Percentiles rank a stretch among this genome's conserved stretches.
These are phyloP conservation scores for Ormyrus pomaceus DNA, from an alignment of 2,888 invertebrate species.

Conservation along the genomic window DNA sequence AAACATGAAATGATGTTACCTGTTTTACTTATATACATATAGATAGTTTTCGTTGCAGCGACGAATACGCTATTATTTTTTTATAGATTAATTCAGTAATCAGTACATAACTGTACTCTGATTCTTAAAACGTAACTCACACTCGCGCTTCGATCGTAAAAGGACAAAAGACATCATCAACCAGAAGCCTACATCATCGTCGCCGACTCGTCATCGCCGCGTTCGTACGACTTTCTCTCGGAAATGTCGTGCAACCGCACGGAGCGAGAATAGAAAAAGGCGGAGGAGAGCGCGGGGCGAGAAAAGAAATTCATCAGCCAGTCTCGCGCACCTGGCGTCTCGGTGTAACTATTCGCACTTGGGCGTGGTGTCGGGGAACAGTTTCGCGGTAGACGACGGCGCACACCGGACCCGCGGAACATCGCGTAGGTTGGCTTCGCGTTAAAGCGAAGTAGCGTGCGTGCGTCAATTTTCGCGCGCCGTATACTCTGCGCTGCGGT, in stretches of 20 bases:
- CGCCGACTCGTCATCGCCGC: neutral
- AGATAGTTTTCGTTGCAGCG: too few relatives aligned
- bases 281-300: neutral
- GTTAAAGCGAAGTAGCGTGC: too few relatives aligned
- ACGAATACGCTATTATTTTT: too few relatives aligned
- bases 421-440: conserved; percentile 29
- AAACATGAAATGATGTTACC: too few relatives aligned
- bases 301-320: neutral
- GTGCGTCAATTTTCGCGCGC: too few relatives aligned
- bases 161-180: too few relatives aligned
- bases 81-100: too few relatives aligned
- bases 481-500: too few relatives aligned
- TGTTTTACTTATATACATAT: too few relatives aligned
- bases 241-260: neutral
- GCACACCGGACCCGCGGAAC: conserved; percentile 18
- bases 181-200: neutral
- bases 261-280: neutral
- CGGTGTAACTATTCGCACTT: neutral
- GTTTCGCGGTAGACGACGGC: conserved; percentile 30
- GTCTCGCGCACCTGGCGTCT: neutral
- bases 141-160: too few relatives aligned
- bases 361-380: conserved; percentile 42
- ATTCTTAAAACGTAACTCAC: too few relatives aligned
- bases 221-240: neutral
- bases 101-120: too few relatives aligned